Conservation (phyloP, 2,113 vertebrate genomes). For the Carassius gibelio region DNA sequence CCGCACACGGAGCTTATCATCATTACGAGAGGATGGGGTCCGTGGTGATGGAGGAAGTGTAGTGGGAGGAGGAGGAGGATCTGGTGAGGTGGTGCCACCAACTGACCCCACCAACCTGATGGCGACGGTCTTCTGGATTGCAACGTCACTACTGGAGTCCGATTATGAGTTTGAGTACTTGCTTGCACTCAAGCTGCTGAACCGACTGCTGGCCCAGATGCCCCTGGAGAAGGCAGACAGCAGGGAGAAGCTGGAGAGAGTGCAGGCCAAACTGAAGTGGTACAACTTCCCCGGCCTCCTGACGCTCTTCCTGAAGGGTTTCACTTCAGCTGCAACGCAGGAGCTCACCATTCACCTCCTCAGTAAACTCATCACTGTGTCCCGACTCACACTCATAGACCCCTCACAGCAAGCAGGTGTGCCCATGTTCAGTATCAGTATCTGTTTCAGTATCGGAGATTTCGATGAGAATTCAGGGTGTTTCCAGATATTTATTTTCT, state of each 20-base stretch:
- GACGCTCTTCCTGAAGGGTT: constrained; percentile 96
- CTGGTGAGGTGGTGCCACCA: constrained; percentile 74
- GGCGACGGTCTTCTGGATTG: constrained; percentile 98
- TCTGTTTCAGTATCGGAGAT: too few species aligned
- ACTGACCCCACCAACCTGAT: constrained; percentile 93
- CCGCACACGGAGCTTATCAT: constrained; percentile 94
- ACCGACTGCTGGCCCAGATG: constrained; percentile 92
- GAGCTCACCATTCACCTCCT: constrained; percentile 98
- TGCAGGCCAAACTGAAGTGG: constrained; percentile 93
- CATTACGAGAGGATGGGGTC: constrained; percentile 84
- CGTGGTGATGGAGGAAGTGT: constrained; percentile 72
- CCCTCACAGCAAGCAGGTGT: constrained; percentile 91
- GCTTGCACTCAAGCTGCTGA: constrained; percentile 91
- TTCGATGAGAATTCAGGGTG: neutral
- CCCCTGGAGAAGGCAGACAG: constrained; percentile 92
- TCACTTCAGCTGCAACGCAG: constrained; percentile 94
- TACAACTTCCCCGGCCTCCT: constrained; percentile 94
- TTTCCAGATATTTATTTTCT: neutral
- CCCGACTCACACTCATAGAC: constrained; percentile 88
- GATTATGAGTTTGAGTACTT: constrained; percentile 99
- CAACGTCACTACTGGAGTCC: constrained; percentile 90
- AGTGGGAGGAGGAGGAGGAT: constrained; percentile 56
- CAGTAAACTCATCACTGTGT: constrained; percentile 93
- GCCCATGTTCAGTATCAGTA: neutral
- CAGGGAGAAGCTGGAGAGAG: constrained; percentile 88